Evolutionary conservation across 2,797 vertebrate species (phyloP), one percentile per base, ranked within the genome.

Genomic region (Mormyrops boulengeri): DNA sequence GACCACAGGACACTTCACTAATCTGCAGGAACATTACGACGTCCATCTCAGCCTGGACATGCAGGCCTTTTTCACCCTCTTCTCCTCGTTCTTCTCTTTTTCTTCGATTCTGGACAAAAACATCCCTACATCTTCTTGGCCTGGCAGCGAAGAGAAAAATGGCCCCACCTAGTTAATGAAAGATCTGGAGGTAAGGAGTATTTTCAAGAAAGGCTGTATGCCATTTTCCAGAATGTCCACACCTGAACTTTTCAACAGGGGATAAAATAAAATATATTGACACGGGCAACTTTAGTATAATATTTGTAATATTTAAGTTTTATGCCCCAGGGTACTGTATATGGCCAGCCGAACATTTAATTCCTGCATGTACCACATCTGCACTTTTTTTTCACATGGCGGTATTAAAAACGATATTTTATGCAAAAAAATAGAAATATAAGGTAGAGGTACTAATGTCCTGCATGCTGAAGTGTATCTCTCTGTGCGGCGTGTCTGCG

Each of bases 401-500:
- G 3, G 34, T 34, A 69, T 34, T 44, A 44, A 80, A 80, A 38
- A 44, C 4, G 1, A 77, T 17, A 41, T 41, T 80, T 41, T 17
- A 80, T 80, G 38, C 38, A 17, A 80, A 44, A 38, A 41, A 38
- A 80, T 2, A 17, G 5, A 80, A 19, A 80, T 80, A 17, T 7
- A 41, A 17, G 4, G 44, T 41, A 69, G 34, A 80, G 73, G 44
- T 80, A 34, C 17, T 80, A 6, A 19, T 80, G 73, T 80, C 14
- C 38, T 41, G 19, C 38, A 84, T 19, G 19, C 0, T 93, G 91
- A 94, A 96, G 93, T 94, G 91, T 93, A 88, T 89, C 62, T 88
- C 89, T 91, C 17, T 84, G 44, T 85, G 44, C 50, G 82, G 82
- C 1, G 3, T 85, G 44, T 50, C 4, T 49, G 19, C 2, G 19